phyloP scores from a whole-genome alignment of 2,888 invertebrate species.

The Bugulina stolonifera region DNA sequence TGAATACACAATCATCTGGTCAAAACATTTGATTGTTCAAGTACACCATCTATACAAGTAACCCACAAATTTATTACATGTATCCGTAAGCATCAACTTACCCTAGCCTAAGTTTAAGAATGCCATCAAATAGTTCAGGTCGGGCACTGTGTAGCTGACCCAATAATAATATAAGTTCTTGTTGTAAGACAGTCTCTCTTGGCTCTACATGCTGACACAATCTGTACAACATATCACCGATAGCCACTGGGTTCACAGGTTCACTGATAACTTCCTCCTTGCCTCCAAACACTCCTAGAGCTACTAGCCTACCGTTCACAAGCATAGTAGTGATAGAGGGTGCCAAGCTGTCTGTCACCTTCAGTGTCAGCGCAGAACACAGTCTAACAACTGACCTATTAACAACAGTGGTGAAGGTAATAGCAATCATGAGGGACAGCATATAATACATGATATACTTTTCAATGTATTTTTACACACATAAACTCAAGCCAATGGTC shows the following conservation, averaged over 20 bases:
- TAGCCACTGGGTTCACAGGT: constrained; percentile 92
- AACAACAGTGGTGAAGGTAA: too few species aligned
- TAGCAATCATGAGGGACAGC: too few species aligned
- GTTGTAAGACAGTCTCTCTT: constrained; percentile 83
- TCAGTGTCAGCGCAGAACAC: constrained; percentile 84
- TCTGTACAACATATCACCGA: constrained; percentile 80
- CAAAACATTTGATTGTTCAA: too few species aligned
- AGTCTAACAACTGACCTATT: constrained; percentile 77
- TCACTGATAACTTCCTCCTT: constrained; percentile 87
- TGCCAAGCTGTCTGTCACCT: constrained; percentile 94
- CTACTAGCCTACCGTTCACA: constrained; percentile 94
- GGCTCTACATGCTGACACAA: constrained; percentile 66
- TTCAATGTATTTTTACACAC: too few species aligned
- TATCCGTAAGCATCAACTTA: constrained; percentile 41
- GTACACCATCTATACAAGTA: too few species aligned
- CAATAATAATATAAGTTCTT: constrained; percentile 88
- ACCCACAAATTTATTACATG: neutral
- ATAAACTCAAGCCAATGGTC: too few species aligned
- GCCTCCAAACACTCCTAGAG: constrained; percentile 87
- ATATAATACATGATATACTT: too few species aligned
- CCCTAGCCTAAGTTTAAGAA: constrained; percentile 73
- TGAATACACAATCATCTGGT: too few species aligned
- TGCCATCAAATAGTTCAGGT: constrained; percentile 89
- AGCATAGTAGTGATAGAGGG: constrained; percentile 96
- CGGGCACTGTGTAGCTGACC: constrained; percentile 86